These are phyloP conservation scores for Poeciliopsis occidentalis DNA, from an alignment of 2,113 vertebrate species.

Conservation along the genomic window DNA sequence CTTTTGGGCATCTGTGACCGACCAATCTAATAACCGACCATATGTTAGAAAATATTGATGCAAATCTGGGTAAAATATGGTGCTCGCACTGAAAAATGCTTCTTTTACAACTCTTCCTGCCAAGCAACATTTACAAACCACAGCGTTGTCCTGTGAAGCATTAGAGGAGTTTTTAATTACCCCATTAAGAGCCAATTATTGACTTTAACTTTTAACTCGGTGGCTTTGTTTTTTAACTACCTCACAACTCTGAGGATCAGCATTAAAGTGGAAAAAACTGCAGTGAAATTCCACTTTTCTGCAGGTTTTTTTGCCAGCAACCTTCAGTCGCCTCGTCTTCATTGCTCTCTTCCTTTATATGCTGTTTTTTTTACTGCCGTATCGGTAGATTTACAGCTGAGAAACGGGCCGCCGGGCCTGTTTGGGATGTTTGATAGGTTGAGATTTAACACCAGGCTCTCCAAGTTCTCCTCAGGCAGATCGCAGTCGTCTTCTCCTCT, in stretches of 20 bases:
- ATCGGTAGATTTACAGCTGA: slow-evolving; percentile 24
- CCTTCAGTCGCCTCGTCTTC: slow-evolving; percentile 4
- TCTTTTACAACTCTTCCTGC: not conserved
- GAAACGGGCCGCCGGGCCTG: not conserved
- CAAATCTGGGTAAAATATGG: not conserved
- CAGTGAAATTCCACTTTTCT: not conserved
- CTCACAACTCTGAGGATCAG: not conserved
- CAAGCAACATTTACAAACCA: not conserved
- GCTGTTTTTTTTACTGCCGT: slow-evolving; percentile 15
- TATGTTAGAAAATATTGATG: not conserved
- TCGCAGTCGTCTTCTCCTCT: slow-evolving; percentile 40
- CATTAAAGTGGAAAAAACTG: not conserved
- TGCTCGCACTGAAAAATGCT: not conserved
- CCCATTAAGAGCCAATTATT: not conserved
- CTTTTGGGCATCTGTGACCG: not conserved
- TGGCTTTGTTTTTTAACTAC: not conserved
- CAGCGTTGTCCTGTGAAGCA: not conserved
- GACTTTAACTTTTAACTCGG: not conserved
- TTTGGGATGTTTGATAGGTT: slow-evolving; percentile 38
- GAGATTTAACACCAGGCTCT: slow-evolving; percentile 49
- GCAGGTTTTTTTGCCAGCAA: not conserved
- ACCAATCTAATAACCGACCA: not conserved
- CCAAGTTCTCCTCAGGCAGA: slow-evolving; percentile 23
- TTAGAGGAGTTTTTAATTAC: not conserved
- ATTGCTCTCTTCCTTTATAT: not conserved